A percentile compares a stretch with the other conserved stretches of the same genome.
phyloP scores from a whole-genome alignment of 2,888 invertebrate species.

The Drosophila paramelanica region DNA sequence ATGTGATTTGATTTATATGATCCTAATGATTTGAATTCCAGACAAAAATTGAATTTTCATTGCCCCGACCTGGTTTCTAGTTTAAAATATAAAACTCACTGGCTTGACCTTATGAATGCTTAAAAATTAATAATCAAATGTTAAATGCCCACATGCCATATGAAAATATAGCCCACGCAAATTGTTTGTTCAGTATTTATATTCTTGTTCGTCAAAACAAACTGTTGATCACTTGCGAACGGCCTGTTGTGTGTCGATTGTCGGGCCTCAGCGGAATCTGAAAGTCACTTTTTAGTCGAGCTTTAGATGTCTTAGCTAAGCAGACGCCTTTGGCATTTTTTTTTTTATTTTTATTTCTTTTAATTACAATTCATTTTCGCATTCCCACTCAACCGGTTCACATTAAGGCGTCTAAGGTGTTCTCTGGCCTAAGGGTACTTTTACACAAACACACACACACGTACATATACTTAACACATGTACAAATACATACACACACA shows the following conservation, averaged over 20 bases:
- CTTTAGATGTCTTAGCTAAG: slow-evolving; percentile 14
- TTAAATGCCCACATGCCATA: slow-evolving; percentile 24
- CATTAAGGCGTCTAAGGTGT: slow-evolving; percentile 28
- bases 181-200: slow-evolving; percentile 15
- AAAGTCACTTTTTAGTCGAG: slow-evolving; percentile 34
- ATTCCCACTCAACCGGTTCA: slow-evolving; percentile 61
- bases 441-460: slow-evolving; percentile 7
- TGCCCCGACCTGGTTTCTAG: neutral
- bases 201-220: slow-evolving; percentile 11
- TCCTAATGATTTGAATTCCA: neutral
- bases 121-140: slow-evolving; percentile 34
- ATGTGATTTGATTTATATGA: slow-evolving; percentile 21
- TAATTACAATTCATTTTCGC: slow-evolving; percentile 61
- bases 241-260: slow-evolving; percentile 2
- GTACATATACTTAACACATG: neutral
- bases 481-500: neutral
- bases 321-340: slow-evolving; percentile 26
- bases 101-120: slow-evolving; percentile 31
- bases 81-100: slow-evolving; percentile 1
- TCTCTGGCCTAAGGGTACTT: slow-evolving; percentile 19
- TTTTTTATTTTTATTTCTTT: slow-evolving; percentile 39
- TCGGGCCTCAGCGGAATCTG: slow-evolving; percentile 2
- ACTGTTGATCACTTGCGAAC: slow-evolving; percentile 17
- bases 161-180: slow-evolving; percentile 25
- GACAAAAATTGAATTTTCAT: neutral